phyloP scores from a whole-genome alignment of 2,888 invertebrate species.

The Tiliacea aurago region DNA sequence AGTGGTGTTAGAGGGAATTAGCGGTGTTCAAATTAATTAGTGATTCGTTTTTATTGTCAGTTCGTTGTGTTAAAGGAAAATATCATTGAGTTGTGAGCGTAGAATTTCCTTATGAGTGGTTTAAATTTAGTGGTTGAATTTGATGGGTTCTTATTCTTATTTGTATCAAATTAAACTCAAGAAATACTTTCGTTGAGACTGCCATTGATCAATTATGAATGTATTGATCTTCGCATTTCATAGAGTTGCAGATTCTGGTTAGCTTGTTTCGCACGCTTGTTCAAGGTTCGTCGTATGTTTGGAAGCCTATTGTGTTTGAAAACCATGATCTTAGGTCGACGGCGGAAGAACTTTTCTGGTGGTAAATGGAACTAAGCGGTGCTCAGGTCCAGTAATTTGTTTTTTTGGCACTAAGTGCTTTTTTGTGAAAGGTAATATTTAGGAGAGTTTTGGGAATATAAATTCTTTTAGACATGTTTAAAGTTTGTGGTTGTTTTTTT shows the following conservation, averaged over 20 bases:
- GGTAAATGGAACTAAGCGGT: neutral
- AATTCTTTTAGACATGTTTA: neutral
- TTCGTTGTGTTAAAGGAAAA: too few relatives aligned
- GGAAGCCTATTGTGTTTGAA: conserved; percentile 35
- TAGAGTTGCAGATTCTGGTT: conserved; percentile 3
- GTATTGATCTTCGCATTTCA: too few relatives aligned
- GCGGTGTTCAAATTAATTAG: too few relatives aligned
- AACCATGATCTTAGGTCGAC: conserved; percentile 54
- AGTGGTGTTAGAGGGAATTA: too few relatives aligned
- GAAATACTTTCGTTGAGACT: neutral
- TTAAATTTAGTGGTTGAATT: neutral
- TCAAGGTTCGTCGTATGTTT: conserved; percentile 58
- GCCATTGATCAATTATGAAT: too few relatives aligned
- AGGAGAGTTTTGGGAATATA: too few relatives aligned
- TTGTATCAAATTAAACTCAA: neutral
- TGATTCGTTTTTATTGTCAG: too few relatives aligned
- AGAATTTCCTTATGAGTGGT: neutral
- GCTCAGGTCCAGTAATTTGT: too few relatives aligned
- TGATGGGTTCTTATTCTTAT: too few relatives aligned
- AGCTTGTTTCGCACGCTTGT: conserved; percentile 67
- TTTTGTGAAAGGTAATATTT: too few relatives aligned
- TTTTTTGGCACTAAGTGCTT: too few relatives aligned
- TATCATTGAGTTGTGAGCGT: too few relatives aligned
- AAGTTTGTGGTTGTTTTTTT: neutral
- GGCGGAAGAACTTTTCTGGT: conserved; percentile 24